Base-by-base conservation (phyloP, 2,797 vertebrate genomes). In the Pseudochromis fuscus region DNA sequence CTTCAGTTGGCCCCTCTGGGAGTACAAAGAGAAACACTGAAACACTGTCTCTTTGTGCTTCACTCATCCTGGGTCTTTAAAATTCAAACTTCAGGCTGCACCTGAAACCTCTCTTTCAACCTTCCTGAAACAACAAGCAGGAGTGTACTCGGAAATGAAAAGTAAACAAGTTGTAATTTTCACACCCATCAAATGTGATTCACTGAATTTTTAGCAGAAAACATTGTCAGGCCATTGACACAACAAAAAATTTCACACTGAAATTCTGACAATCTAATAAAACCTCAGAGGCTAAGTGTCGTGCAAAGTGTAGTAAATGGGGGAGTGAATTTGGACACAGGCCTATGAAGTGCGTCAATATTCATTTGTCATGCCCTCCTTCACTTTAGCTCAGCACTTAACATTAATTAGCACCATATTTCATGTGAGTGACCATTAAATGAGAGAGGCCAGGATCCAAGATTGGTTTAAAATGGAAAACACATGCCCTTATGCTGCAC, bases 301-400 rank as follows among this genome's bases (percentile, higher is more conserved):
- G 64, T 40, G 5, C 46, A 33, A 65, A 21, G 48, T 25, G 49
- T 28, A 38, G 40, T 35, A 69, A 62, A 77, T 33, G 7, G 7
- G 24, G 25, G 7, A 25, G 15, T 7, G n/a, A 38, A 50, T 63
- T 62, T 57, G 37, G 33, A 71, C 40, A 35, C 4, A 23, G 31
- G n/a, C 38, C 23, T 40, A 23, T 12, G 1, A 46, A 21, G 45
- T 23, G 24, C 40, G 53, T 69, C 45, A 13, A 46, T 21, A 60
- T 68, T 74, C 12, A 57, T 71, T 74, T 68, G 40, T 45, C 56
- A 60, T 35, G 37, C 23, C 35, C 46, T 53, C 51, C 40, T 50
- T 72, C 48, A 61, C 51, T 46, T 66, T 19, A 61, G 49, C 49
- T 70, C n/a, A 33, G 48, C 49, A 61, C 40, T 71, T 65, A 49